Conservation (phyloP, 2,888 invertebrate genomes). For the Papilio demoleus region DNA sequence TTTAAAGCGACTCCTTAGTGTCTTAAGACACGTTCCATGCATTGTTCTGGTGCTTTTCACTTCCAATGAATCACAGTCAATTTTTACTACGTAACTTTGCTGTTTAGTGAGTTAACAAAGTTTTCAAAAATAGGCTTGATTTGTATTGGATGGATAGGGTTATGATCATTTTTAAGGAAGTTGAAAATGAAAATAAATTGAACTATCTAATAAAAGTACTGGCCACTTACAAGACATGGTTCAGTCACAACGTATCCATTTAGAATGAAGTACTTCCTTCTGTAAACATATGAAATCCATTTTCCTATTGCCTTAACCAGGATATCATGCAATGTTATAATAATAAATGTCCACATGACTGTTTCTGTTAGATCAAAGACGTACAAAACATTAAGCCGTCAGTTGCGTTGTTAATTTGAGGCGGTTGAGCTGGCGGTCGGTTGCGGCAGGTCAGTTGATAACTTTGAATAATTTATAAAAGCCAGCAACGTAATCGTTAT, state of each 20-base stretch:
- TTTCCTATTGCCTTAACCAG: neutral
- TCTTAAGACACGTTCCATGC: neutral
- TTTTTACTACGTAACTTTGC: neutral
- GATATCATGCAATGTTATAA: neutral
- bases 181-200: neutral
- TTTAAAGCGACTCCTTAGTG: conserved; percentile 20
- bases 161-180: neutral
- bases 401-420: conserved; percentile 1
- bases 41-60: neutral
- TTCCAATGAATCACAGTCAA: neutral
- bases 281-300: neutral
- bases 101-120: neutral
- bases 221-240: no score
- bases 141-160: no score
- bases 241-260: no score
- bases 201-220: no score
- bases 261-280: neutral
- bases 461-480: conserved; percentile 37
- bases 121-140: neutral
- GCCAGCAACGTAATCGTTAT: conserved; percentile 24
- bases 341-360: neutral
- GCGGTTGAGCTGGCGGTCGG: conserved; percentile 15
- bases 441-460: conserved; percentile 45
- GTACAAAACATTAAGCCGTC: conserved; percentile 3
- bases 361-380: conserved; percentile 7